Conservation (phyloP, 1,140 invertebrate species). For the Nebria ingens region DNA sequence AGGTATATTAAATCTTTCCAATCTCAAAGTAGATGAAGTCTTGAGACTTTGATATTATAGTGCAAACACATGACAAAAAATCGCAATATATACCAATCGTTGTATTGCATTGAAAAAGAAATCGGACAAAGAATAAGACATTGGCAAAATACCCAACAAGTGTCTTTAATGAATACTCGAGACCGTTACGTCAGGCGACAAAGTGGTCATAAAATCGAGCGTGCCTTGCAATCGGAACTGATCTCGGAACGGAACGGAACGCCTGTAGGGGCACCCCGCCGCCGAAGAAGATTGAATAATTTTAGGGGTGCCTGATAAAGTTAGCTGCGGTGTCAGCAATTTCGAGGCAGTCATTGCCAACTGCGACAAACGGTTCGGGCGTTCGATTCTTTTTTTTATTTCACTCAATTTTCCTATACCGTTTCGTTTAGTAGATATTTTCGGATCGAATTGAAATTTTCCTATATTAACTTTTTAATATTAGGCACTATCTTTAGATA, state of each 20-base stretch:
- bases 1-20: too few species aligned
- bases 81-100: background rate
- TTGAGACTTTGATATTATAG: too few species aligned
- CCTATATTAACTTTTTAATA: too few species aligned
- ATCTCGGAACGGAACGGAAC: background rate
- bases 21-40: too few species aligned
- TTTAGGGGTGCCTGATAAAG: slow-evolving; percentile 5
- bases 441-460: background rate
- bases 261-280: background rate
- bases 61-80: background rate
- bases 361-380: background rate
- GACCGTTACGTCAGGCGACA: background rate
- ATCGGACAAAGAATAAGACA: background rate
- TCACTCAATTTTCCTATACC: too few species aligned
- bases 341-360: background rate
- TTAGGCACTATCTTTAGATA: too few species aligned
- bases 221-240: slow-evolving; percentile 2
- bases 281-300: slow-evolving; percentile 1
- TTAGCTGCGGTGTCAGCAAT: slow-evolving; percentile 1
- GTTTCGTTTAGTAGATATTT: background rate
- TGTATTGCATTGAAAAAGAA: too few species aligned
- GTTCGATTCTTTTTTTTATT: background rate
- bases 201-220: slow-evolving; percentile 6
- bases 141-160: background rate
- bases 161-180: slow-evolving; percentile 6